Evolutionary conservation across 2,797 vertebrate species (phyloP), one percentile per base, ranked within the genome.

Genomic region (Acanthurus tractus): DNA sequence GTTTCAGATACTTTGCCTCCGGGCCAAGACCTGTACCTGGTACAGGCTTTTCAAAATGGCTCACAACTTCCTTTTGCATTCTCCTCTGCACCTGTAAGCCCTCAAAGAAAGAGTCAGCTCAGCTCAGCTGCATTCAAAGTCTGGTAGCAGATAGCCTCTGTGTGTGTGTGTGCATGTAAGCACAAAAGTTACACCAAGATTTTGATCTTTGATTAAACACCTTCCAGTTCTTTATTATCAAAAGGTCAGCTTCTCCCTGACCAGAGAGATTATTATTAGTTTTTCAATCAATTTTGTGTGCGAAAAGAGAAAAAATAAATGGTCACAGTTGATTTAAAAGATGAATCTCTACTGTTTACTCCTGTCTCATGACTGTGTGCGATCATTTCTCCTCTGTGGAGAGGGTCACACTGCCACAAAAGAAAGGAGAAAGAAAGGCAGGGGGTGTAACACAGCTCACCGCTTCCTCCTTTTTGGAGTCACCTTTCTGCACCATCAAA

Each of bases 31-130:
- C 59, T 70, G 76, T 66, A 59, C 74, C 58, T 0, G 20, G 61
- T 82, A 81, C 73, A 83, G 72, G 67, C 76, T 63, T 70, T 70
- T 62, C 61, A 38, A 54, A 55, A 49, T 34, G 38, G 63, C 73
- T 75, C 64, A 38, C 8, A 0, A 65, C 63, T 29, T 73, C 4
- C 58, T 25, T 14, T 71, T 70, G 63, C 69, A 23, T 50, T 65
- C 38, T 53, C 46, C 17, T 56, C 61, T 44, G 63, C 64, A 64
- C 57, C 45, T 70, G 59, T 29, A n/a, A 38, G 57, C 48, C 58
- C 58, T 66, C 48, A 71, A 49, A 67, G 34, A 63, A 40, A 62
- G 52, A 77, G 23, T 64, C 20, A 56, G 65, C 59, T 71, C 18
- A 0, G 45, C n/a, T 61, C 38, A 59, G 44, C 64, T 57, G 25